Evolutionary conservation across 2,797 vertebrate genomes (phyloP).

Genomic region (Lophotriccus pileatus): DNA sequence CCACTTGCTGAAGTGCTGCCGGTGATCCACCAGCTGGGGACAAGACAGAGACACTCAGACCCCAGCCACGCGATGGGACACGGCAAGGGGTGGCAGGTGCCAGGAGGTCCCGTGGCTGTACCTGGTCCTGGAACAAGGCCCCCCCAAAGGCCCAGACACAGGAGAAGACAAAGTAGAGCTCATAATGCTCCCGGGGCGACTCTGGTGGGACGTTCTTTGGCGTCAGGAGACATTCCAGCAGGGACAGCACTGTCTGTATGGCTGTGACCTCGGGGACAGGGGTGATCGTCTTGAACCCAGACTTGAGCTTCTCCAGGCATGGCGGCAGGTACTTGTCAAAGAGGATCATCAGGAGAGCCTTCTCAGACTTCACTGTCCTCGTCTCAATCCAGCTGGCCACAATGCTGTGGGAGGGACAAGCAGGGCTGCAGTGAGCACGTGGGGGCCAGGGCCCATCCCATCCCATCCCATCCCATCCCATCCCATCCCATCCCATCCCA

Average conservation of each 20-base stretch:
- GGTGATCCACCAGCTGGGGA: conserved; percentile 72
- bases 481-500: neutral
- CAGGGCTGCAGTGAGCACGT: rapidly evolving
- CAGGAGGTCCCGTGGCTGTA: neutral
- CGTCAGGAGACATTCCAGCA: conserved; percentile 74
- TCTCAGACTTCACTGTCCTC: conserved; percentile 73
- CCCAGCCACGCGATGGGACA: rapidly evolving
- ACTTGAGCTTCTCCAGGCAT: conserved; percentile 73
- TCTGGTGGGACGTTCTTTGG: conserved; percentile 57
- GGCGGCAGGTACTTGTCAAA: conserved; percentile 78
- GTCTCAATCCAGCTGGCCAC: conserved; percentile 77
- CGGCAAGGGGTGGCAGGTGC: neutral
- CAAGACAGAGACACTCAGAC: neutral
- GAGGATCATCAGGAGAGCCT: conserved; percentile 71
- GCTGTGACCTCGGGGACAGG: conserved; percentile 69
- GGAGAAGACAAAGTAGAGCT: conserved; percentile 76
- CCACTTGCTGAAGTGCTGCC: conserved; percentile 77
- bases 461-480: too few species aligned
- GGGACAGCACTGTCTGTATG: conserved; percentile 66
- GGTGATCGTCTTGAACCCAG: conserved; percentile 75
- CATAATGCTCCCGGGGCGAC: conserved; percentile 73
- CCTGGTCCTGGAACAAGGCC: conserved; percentile 79
- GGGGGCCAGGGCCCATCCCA: rapidly evolving
- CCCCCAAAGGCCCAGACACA: conserved; percentile 75
- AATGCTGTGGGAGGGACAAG: conserved; percentile 27